Conservation (phyloP, 2,888 invertebrate genomes). For the Heteromurus nitidus region DNA sequence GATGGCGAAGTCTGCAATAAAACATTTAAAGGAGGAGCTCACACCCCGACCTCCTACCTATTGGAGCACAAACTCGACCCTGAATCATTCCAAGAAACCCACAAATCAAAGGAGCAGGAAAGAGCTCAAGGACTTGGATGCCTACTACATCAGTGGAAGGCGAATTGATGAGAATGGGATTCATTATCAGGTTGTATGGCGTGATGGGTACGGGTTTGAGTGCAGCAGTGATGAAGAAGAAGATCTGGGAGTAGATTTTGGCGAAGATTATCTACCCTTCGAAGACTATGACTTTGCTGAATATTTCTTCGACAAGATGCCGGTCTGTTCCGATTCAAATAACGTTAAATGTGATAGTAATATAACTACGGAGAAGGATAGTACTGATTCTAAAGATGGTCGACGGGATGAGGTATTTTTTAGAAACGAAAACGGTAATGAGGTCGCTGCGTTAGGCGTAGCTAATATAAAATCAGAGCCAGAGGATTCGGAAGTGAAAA, state of each 20-base stretch:
- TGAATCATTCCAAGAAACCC: constrained; percentile 37
- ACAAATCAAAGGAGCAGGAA: constrained; percentile 44
- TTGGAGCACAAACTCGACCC: constrained; percentile 53
- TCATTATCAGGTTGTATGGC: constrained; percentile 68
- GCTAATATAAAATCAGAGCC: constrained; percentile 31
- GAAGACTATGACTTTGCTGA: constrained; percentile 28
- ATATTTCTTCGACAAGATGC: constrained; percentile 41
- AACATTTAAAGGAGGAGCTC: constrained; percentile 49
- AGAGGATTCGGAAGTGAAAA: background rate
- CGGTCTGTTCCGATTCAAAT: background rate
- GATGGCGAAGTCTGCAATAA: background rate
- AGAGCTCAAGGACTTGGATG: constrained; percentile 69
- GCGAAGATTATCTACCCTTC: constrained; percentile 30
- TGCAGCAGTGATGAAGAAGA: constrained; percentile 61
- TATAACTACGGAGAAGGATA: background rate
- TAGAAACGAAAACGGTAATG: background rate
- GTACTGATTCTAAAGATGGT: constrained; percentile 18
- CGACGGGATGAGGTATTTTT: background rate
- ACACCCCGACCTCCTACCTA: constrained; percentile 60
- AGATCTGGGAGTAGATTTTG: constrained; percentile 34
- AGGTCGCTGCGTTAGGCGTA: background rate
- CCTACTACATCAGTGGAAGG: constrained; percentile 68
- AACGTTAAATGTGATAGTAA: constrained; percentile 40
- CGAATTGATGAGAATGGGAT: constrained; percentile 58
- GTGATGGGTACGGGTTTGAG: constrained; percentile 62